phyloP scores from a whole-genome alignment of 2,888 invertebrate species.

The Podotricha telesiphe region DNA sequence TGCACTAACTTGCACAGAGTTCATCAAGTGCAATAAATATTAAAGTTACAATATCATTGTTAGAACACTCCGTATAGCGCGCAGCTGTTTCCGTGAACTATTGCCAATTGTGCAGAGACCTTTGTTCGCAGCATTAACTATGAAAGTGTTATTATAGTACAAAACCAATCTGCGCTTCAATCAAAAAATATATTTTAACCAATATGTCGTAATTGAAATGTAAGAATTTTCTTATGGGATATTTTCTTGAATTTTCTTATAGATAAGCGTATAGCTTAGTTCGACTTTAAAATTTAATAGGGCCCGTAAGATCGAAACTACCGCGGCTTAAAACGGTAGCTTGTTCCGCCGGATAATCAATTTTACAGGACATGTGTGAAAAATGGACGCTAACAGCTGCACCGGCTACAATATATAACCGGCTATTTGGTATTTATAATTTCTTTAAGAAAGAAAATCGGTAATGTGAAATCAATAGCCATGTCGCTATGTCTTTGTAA shows the following conservation, averaged over 20 bases:
- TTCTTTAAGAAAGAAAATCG: conserved; percentile 56
- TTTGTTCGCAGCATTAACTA: conserved; percentile 74
- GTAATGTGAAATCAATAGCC: conserved; percentile 51
- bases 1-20: conserved; percentile 63
- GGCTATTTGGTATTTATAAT: conserved; percentile 64
- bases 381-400: conserved; percentile 60
- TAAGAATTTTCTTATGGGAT: conserved; percentile 1
- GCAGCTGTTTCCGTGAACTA: conserved; percentile 74
- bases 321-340: conserved; percentile 36
- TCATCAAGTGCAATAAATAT: conserved; percentile 82
- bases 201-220: conserved; percentile 23
- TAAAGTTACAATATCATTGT: conserved; percentile 81
- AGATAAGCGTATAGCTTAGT: background rate
- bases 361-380: conserved; percentile 65
- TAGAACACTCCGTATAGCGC: conserved; percentile 65
- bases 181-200: conserved; percentile 32
- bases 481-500: background rate
- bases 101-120: conserved; percentile 73
- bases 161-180: conserved; percentile 46
- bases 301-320: conserved; percentile 31
- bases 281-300: conserved; percentile 35
- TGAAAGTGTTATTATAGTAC: conserved; percentile 69
- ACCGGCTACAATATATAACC: conserved; percentile 61
- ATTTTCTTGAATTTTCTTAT: too few relatives aligned
- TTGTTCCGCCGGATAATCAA: conserved; percentile 54